These are phyloP conservation scores for Oncorhynchus nerka DNA, from an alignment of 2,113 vertebrate genomes.

Conservation along the genomic window DNA sequence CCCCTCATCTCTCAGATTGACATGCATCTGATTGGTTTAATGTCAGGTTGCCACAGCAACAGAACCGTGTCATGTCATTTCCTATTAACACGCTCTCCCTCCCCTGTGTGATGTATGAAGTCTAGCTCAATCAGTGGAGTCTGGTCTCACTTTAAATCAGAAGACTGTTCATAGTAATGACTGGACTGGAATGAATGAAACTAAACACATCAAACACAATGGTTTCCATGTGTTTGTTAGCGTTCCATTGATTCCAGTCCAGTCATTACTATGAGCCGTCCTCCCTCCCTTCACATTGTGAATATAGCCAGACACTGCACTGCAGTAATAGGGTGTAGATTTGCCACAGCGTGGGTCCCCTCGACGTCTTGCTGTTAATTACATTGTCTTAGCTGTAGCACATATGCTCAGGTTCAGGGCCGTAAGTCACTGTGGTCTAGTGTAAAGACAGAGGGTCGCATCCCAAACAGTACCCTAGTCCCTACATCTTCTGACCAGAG, in stretches of 20 bases:
- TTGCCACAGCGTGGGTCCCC: conserved; percentile 53
- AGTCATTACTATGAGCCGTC: too few species aligned
- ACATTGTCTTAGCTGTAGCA: conserved; percentile 54
- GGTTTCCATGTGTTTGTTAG: too few species aligned
- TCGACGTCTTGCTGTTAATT: conserved; percentile 58
- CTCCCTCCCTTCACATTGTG: too few species aligned
- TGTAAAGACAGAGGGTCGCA: neutral
- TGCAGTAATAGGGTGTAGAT: conserved; percentile 49
- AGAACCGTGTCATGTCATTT: conserved; percentile 44
- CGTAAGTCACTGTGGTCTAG: conserved; percentile 50
- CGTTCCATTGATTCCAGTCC: too few species aligned
- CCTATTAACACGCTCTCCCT: conserved; percentile 48
- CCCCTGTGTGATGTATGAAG: conserved; percentile 57
- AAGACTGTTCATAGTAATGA: too few species aligned
- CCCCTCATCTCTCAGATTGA: conserved; percentile 1
- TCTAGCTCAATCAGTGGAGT: too few species aligned
- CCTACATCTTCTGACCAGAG: too few species aligned
- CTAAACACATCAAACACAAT: too few species aligned
- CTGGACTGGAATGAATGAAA: too few species aligned
- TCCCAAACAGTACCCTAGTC: too few species aligned
- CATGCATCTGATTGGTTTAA: conserved; percentile 16
- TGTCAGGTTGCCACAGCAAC: conserved; percentile 15
- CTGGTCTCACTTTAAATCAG: too few species aligned
- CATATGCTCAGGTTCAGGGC: conserved; percentile 40
- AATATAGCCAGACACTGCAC: neutral